Conservation (phyloP, 2,888 invertebrate genomes). For the Mylabris sibirica region DNA sequence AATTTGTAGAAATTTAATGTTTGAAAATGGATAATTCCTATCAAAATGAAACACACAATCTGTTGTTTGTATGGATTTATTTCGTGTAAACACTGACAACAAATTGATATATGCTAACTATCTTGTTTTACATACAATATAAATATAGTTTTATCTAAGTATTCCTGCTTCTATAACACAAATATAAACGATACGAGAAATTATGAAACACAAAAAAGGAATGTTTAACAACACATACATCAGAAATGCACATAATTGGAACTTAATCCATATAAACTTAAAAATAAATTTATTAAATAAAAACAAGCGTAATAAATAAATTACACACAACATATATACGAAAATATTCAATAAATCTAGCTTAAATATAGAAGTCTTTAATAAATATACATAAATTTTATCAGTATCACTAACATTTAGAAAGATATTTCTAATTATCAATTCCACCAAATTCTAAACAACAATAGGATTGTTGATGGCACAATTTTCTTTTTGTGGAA, state of each 20-base stretch:
- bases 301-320: slow-evolving; percentile 23
- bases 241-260: slow-evolving; percentile 26
- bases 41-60: slow-evolving; percentile 15
- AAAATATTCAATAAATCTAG: background rate
- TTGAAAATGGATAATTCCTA: background rate
- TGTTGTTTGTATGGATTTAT: slow-evolving; percentile 23
- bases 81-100: slow-evolving; percentile 30
- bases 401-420: background rate
- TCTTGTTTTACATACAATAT: slow-evolving; percentile 22
- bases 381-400: slow-evolving; percentile 16
- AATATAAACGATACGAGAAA: slow-evolving; percentile 14
- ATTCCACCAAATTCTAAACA: slow-evolving; percentile 27
- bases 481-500: slow-evolving; percentile 12
- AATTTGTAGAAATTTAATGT: background rate
- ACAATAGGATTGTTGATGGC: slow-evolving; percentile 27
- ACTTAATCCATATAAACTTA: slow-evolving; percentile 1
- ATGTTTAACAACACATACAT: slow-evolving; percentile 25
- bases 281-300: slow-evolving; percentile 25
- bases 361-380: slow-evolving; percentile 19
- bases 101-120: slow-evolving; percentile 22
- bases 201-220: slow-evolving; percentile 22
- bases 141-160: slow-evolving; percentile 27
- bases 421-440: slow-evolving; percentile 15
- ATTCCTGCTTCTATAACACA: slow-evolving; percentile 9
- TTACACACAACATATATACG: slow-evolving; percentile 16